phyloP scores from a whole-genome alignment of 2,797 vertebrate genomes.

The Podarcis siculus region DNA sequence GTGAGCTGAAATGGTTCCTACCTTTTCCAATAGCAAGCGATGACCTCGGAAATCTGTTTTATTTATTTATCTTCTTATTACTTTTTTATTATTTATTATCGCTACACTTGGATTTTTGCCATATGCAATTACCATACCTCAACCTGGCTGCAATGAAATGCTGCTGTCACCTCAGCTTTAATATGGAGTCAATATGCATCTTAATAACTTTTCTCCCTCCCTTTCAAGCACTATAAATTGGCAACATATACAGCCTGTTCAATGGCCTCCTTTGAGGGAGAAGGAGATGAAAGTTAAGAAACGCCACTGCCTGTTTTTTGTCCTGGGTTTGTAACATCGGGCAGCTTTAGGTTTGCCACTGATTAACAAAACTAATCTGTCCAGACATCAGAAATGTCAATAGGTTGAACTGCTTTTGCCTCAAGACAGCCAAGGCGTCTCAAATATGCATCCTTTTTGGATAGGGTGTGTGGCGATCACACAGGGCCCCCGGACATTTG shows the following conservation, averaged over 20 bases:
- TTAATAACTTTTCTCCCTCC: background rate
- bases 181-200: conserved; percentile 1
- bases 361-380: background rate
- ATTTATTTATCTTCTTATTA: conserved; percentile 14
- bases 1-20: conserved; percentile 13
- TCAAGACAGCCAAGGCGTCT: background rate
- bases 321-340: background rate
- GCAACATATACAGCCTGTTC: background rate
- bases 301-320: background rate
- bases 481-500: too few species aligned
- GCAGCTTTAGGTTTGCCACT: background rate
- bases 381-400: background rate
- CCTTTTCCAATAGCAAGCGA: conserved; percentile 24
- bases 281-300: background rate
- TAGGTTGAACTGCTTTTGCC: background rate
- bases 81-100: conserved; percentile 37
- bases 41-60: conserved; percentile 23
- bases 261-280: background rate
- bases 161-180: background rate
- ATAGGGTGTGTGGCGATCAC: background rate
- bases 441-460: background rate
- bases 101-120: conserved; percentile 41
- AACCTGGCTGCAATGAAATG: conserved; percentile 7
- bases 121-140: conserved; percentile 20
- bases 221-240: background rate